Base-by-base conservation (phyloP, 2,113 vertebrate species). In the Microcebus tavaratra region DNA sequence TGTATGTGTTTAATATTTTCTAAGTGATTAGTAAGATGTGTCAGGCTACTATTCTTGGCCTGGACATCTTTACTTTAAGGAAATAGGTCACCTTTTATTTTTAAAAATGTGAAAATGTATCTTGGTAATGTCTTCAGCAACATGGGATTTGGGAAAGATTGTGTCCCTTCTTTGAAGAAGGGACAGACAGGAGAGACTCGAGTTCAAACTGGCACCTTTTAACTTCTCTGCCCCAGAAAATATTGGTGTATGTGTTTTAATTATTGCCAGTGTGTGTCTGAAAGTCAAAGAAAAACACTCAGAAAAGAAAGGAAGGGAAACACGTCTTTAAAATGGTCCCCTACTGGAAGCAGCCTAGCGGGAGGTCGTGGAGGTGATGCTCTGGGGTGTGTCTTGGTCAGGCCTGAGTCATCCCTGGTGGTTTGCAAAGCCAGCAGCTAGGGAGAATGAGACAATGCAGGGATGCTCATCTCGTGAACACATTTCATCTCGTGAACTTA, bases 201-300 rank as follows among this genome's bases (percentile, higher is more conserved):
- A 68, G 14, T 45, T 81, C 63, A 17, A 17, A 34, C 3, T 3
- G 42, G 8, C 0, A 1, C 36, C 42, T 42, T 50, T 29, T 85
- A 10, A 50, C 59, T 68, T 25, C 29, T 75, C 1, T 12, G 57
- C n/a, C 79, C 42, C 53, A 27, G 55, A 76, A 84, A 83, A 20
- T 23, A 15, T 0, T 0, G 31, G 7, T 20, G 5, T 48, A 1
- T 20, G 27, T 23, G 9, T 29, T 79, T 67, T 31, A 13, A 11
- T 36, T 25, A 34, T 21, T 31, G n/a, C 65, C 27, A 9, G 4
- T 7, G n/a, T 23, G 13, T 84, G 42, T 83, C 89, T 36, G 21
- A 59, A 85, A 63, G 25, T 17, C 21, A 25, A 23, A 78, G 81
- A 15, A 55, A 34, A 72, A 42, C 2, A 23, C 76, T n/a, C 48